A percentile compares a stretch with the other conserved stretches of the same genome.
phyloP scores from a whole-genome alignment of 2,888 invertebrate species.

The Unio pictorum region DNA sequence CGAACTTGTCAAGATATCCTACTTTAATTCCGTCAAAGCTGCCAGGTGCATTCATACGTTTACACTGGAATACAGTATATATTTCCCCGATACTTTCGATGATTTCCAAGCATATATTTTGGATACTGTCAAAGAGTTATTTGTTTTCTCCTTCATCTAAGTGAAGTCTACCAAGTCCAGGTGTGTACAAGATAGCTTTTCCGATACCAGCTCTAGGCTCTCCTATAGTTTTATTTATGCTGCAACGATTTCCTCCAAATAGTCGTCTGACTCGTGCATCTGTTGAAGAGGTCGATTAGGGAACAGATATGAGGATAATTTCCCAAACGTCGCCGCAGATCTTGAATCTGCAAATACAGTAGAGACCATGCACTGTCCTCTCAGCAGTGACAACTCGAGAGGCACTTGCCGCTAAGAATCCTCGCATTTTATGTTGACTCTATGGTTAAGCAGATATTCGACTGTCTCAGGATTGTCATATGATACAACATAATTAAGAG shows the following conservation, averaged over 20 bases:
- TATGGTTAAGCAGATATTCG: not conserved
- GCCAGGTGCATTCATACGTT: conserved; percentile 14
- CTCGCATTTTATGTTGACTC: not conserved
- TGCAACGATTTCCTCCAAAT: conserved; percentile 4
- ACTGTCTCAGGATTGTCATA: conserved; percentile 1
- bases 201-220: not conserved
- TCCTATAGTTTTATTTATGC: conserved; percentile 1
- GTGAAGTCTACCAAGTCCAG: conserved; percentile 5
- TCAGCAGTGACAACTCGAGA: conserved; percentile 1
- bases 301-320: conserved; percentile 9
- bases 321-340: conserved; percentile 4
- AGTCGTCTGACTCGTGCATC: conserved; percentile 8
- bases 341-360: not conserved
- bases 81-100: conserved; percentile 13
- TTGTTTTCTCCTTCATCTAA: conserved; percentile 5
- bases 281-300: conserved; percentile 14
- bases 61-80: conserved; percentile 11
- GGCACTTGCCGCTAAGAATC: not conserved
- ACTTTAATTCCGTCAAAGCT: conserved; percentile 15
- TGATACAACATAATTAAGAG: conserved; percentile 3
- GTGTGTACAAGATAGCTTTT: conserved; percentile 3
- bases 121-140: conserved; percentile 4
- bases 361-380: conserved; percentile 8
- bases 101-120: not conserved
- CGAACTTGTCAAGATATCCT: conserved; percentile 22